phyloP scores from a whole-genome alignment of 2,888 invertebrate species.

The Corythucha ciliata region DNA sequence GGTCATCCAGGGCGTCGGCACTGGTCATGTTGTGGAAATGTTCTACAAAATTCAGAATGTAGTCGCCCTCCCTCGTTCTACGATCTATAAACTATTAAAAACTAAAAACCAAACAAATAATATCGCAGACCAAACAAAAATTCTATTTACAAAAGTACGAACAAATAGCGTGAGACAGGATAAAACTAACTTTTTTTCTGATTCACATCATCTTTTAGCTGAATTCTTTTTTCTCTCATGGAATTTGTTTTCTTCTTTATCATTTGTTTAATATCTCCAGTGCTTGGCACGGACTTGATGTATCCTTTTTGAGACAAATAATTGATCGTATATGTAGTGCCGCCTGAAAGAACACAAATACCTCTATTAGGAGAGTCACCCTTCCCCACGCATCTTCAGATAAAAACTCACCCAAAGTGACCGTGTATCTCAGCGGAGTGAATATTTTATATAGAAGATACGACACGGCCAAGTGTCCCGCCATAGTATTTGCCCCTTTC shows the following conservation, averaged over 20 bases:
- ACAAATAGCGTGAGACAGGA: too few relatives aligned
- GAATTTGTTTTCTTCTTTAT: slow-evolving; percentile 50
- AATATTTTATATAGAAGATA: slow-evolving; percentile 89
- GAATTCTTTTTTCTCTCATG: slow-evolving; percentile 45
- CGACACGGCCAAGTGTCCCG: slow-evolving; percentile 82
- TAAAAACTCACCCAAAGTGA: slow-evolving; percentile 67
- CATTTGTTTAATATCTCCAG: slow-evolving; percentile 54
- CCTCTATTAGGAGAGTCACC: too few relatives aligned
- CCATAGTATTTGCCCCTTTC: slow-evolving; percentile 51
- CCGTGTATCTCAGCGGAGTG: slow-evolving; percentile 83
- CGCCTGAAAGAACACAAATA: too few relatives aligned
- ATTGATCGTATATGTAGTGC: slow-evolving; percentile 76
- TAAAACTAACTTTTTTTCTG: too few relatives aligned
- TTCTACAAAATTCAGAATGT: slow-evolving; percentile 33
- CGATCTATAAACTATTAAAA: slow-evolving; percentile 13
- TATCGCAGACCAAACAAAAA: too few relatives aligned
- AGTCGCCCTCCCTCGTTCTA: slow-evolving; percentile 24
- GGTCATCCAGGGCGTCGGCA: slow-evolving; percentile 71
- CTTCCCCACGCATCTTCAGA: too few relatives aligned
- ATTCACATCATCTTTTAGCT: too few relatives aligned
- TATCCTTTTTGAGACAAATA: slow-evolving; percentile 69
- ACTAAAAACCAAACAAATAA: too few relatives aligned
- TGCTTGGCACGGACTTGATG: slow-evolving; percentile 70
- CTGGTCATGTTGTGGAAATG: slow-evolving; percentile 69
- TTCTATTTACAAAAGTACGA: too few relatives aligned